Evolutionary conservation across 2,797 vertebrate species (phyloP).

Genomic region (Podarcis lilfordi): DNA sequence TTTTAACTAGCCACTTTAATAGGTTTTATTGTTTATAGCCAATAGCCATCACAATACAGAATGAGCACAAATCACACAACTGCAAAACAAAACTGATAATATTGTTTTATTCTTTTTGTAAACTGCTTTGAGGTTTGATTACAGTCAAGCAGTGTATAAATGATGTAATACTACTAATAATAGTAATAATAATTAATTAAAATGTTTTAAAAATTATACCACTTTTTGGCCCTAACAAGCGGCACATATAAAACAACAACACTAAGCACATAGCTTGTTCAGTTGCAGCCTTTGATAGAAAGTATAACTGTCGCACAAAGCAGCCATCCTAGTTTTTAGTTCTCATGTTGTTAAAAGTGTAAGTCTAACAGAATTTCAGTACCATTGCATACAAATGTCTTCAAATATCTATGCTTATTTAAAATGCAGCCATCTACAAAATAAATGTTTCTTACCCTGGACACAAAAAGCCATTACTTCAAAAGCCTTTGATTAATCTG

Average conservation of each 20-base stretch:
- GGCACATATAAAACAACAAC: not conserved
- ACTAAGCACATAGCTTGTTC: not conserved
- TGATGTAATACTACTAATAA: too few species aligned
- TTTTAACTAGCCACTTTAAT: too few species aligned
- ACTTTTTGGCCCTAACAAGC: too few species aligned
- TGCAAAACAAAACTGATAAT: too few species aligned
- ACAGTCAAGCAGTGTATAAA: too few species aligned
- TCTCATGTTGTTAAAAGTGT: constrained; percentile 17
- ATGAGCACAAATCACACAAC: too few species aligned
- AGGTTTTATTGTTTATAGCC: too few species aligned
- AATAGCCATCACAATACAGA: too few species aligned
- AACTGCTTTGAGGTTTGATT: too few species aligned
- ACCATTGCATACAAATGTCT: constrained; percentile 24
- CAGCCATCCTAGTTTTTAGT: not conserved
- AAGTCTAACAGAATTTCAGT: constrained; percentile 33
- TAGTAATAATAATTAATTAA: too few species aligned
- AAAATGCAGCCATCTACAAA: constrained; percentile 66
- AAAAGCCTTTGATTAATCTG: constrained; percentile 77
- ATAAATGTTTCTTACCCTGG: constrained; percentile 41
- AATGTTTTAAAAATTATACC: too few species aligned
- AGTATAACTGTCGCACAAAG: constrained; percentile 17
- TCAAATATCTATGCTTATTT: constrained; percentile 58
- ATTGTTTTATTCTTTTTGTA: too few species aligned
- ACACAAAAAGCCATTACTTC: constrained; percentile 71
- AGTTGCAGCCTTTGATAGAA: constrained; percentile 23